phyloP scores from a whole-genome alignment of 2,113 vertebrate genomes.

The Dipodomys ordii region DNA sequence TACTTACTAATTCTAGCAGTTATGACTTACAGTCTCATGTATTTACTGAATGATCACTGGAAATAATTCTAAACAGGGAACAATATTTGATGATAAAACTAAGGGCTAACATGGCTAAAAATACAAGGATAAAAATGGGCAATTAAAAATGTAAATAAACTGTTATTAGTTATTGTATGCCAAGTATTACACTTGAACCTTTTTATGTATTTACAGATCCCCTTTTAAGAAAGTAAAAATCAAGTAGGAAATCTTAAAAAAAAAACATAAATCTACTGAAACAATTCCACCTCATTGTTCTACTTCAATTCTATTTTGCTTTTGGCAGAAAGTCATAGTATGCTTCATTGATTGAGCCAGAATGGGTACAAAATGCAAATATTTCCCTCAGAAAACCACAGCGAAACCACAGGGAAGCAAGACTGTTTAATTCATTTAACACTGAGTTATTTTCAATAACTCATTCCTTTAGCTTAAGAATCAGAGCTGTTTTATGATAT shows the following conservation, averaged over 20 bases:
- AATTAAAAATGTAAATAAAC: constrained; percentile 18
- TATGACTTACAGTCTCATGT: not conserved
- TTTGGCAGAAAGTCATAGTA: not conserved
- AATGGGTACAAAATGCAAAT: not conserved
- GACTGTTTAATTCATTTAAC: not conserved
- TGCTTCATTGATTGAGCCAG: not conserved
- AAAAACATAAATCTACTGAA: not conserved
- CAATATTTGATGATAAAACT: not conserved
- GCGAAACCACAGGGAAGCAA: not conserved
- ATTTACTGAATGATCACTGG: not conserved
- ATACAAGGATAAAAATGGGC: not conserved
- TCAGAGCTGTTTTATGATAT: not conserved
- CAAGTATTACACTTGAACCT: not conserved
- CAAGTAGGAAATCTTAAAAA: not conserved
- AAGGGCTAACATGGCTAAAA: not conserved
- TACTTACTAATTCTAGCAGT: constrained; percentile 11
- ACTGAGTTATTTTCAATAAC: not conserved
- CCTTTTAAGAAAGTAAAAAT: not conserved
- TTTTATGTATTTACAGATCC: not conserved
- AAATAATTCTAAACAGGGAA: not conserved
- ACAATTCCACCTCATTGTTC: not conserved
- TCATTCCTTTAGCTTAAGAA: not conserved
- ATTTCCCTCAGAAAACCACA: not conserved
- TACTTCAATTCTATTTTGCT: not conserved
- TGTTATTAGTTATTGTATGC: not conserved